phyloP scores from a whole-genome alignment of 2,888 invertebrate genomes.

The Lithophane socia region DNA sequence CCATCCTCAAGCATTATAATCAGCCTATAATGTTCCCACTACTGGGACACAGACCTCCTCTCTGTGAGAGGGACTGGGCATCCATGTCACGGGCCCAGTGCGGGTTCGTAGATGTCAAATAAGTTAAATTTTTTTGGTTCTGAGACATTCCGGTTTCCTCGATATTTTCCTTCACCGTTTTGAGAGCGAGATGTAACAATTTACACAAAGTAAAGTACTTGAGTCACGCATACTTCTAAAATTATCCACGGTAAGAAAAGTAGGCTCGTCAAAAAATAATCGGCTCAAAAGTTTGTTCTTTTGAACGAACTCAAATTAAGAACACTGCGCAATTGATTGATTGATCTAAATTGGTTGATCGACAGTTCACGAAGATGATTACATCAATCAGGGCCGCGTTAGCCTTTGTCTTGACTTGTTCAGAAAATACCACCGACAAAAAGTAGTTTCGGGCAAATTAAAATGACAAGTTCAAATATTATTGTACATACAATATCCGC shows the following conservation, averaged over 20 bases:
- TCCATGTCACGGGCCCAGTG: no score
- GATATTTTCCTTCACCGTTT: no score
- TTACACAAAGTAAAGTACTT: no score
- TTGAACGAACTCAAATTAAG: conserved; percentile 24
- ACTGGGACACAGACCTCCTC: no score
- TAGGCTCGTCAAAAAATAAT: not conserved
- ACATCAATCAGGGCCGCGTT: conserved; percentile 8
- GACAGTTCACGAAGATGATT: conserved; percentile 15
- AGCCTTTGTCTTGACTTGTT: conserved; percentile 13
- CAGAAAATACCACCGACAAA: not conserved
- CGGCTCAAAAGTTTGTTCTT: not conserved
- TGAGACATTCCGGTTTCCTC: no score
- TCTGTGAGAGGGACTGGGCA: no score
- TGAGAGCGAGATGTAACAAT: no score
- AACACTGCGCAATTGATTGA: conserved; percentile 40
- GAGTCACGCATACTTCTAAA: not conserved
- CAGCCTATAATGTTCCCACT: no score
- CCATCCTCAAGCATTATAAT: no score
- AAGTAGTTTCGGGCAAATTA: not conserved
- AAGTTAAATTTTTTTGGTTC: no score
- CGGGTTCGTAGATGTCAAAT: no score
- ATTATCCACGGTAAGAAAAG: not conserved
- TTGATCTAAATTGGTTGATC: conserved; percentile 35
- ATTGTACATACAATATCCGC: not conserved
- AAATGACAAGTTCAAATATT: not conserved